Percentiles rank a stretch among this genome's conserved stretches.
phyloP scores from a whole-genome alignment of 2,113 vertebrate species.

The Pseudorectes ferrugineus region DNA sequence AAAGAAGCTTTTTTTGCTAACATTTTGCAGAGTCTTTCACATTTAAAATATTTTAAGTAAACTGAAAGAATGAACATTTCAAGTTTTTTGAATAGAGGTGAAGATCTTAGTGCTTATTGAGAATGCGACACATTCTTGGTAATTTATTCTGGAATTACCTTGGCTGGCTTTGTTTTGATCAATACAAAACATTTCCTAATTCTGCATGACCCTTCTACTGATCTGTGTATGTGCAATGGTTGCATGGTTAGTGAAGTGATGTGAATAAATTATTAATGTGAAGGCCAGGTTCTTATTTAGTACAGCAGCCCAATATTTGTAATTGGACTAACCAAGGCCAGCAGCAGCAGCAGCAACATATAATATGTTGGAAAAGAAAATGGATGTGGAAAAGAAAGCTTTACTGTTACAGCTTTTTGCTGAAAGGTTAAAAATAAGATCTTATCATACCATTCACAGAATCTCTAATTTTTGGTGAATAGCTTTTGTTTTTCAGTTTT shows the following conservation, averaged over 20 bases:
- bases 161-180: constrained; percentile 25
- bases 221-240: background rate
- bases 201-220: background rate
- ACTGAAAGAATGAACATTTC: background rate
- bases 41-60: background rate
- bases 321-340: background rate
- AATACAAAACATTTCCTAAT: constrained; percentile 31
- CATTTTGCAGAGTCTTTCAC: background rate
- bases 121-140: background rate
- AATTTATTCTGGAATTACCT: background rate
- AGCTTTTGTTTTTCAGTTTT: background rate
- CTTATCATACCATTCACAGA: accelerated
- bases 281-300: background rate
- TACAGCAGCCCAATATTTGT: background rate
- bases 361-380: background rate
- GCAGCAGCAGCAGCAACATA: background rate
- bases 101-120: background rate
- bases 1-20: background rate
- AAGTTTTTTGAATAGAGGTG: background rate
- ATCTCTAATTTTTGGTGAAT: background rate
- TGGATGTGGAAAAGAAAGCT: background rate
- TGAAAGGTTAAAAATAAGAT: background rate
- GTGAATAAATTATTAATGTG: constrained; percentile 44
- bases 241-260: background rate
- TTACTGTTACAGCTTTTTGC: background rate